These are phyloP conservation scores for Oncopodura yosiiana DNA, from an alignment of 1,140 invertebrate species.

Conservation along the genomic window DNA sequence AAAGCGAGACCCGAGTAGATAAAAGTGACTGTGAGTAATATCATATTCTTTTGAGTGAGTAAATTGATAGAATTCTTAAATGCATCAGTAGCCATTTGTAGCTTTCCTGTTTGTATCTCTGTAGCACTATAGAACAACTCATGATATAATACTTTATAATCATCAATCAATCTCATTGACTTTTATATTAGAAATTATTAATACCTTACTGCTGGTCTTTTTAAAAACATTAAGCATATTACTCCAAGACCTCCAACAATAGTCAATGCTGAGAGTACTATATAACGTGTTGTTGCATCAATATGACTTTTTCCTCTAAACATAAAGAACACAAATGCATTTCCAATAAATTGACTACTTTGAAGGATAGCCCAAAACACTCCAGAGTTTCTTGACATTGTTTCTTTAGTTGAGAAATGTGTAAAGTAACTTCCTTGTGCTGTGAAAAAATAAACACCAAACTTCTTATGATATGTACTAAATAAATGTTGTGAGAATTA, in stretches of 20 bases:
- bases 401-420: conserved; percentile 71
- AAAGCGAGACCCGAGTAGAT: conserved; percentile 84
- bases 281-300: conserved; percentile 51
- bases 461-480: no score
- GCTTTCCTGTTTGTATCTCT: no score
- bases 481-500: background rate
- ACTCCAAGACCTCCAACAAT: conserved; percentile 58
- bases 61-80: conserved; percentile 56
- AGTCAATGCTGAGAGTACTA: conserved; percentile 63
- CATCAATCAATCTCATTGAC: no score
- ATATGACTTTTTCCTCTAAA: conserved; percentile 66
- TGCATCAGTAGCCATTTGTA: conserved; percentile 5
- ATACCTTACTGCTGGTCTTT: no score
- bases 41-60: conserved; percentile 74
- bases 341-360: conserved; percentile 52
- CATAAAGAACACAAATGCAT: conserved; percentile 71
- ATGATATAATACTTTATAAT: no score
- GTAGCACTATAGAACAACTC: no score
- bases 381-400: conserved; percentile 84
- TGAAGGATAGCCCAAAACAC: conserved; percentile 94
- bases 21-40: conserved; percentile 74
- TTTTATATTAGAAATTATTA: no score
- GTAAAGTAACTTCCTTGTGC: conserved; percentile 91
- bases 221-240: conserved; percentile 54
- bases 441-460: no score